A percentile compares a stretch with the other conserved stretches of the same genome.
These are phyloP conservation scores for Trachemys scripta DNA, from an alignment of 2,113 vertebrate genomes.

Conservation along the genomic window DNA sequence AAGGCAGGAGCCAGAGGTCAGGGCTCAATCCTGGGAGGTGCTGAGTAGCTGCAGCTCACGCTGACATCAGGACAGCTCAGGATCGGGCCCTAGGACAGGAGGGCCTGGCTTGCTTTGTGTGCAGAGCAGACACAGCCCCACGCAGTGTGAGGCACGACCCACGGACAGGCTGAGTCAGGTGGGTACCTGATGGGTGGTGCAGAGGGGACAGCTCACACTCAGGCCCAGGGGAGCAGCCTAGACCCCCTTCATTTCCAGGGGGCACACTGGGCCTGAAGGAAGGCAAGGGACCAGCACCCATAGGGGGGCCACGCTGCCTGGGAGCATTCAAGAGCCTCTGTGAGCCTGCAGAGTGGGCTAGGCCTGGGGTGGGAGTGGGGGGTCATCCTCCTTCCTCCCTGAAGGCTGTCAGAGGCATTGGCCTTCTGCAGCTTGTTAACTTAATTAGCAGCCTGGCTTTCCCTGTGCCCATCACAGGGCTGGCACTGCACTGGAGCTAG, in stretches of 20 bases:
- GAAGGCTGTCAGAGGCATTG: background rate
- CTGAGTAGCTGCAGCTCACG: background rate
- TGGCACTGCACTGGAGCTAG: background rate
- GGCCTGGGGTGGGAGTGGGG: background rate
- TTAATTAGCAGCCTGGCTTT: background rate
- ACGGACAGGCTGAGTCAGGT: background rate
- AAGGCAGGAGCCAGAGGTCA: background rate
- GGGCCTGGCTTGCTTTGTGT: background rate
- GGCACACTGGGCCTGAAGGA: background rate
- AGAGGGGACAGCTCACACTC: background rate
- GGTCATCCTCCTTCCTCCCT: background rate
- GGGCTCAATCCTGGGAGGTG: background rate
- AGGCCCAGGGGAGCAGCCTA: background rate
- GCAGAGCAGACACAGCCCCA: background rate
- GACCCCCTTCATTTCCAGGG: background rate
- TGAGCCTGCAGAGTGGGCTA: background rate
- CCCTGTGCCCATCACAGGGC: background rate
- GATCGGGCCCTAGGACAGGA: background rate
- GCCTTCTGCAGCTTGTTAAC: background rate
- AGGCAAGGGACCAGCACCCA: background rate
- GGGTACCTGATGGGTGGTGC: background rate
- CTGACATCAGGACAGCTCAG: background rate
- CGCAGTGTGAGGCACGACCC: background rate
- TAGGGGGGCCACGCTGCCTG: background rate
- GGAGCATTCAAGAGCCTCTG: background rate